A percentile compares a stretch with the other conserved stretches of the same genome.
Evolutionary conservation across 2,888 invertebrate genomes (phyloP).

Genomic region (Orthosia gothica): DNA sequence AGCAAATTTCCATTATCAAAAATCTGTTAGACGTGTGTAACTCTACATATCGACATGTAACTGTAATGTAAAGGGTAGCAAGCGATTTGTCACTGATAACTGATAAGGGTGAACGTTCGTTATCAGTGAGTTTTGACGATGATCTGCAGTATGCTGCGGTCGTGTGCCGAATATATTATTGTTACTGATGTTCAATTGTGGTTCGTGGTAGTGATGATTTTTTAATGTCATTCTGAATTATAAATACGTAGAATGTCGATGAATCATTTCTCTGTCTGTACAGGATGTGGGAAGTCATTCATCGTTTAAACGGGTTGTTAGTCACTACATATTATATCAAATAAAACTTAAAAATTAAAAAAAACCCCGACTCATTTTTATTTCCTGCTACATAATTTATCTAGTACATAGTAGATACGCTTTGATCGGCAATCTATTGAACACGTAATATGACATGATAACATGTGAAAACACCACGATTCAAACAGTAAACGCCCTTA

Average conservation of each 20-base stretch:
- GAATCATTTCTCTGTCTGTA: not conserved
- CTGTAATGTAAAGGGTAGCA: conserved; percentile 1
- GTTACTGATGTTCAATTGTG: conserved; percentile 2
- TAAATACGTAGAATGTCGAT: not conserved
- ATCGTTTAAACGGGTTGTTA: not conserved
- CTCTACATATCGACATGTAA: not conserved
- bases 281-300: not conserved
- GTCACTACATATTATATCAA: too few relatives aligned
- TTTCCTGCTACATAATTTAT: too few relatives aligned
- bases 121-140: conserved; percentile 43
- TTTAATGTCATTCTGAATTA: conserved; percentile 3
- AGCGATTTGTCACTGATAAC: conserved; percentile 51
- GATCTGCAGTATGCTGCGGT: conserved; percentile 36
- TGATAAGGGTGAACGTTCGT: conserved; percentile 39
- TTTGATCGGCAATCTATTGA: too few relatives aligned
- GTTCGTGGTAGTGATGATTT: not conserved
- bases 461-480: too few relatives aligned
- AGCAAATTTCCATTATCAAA: not conserved
- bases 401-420: too few relatives aligned
- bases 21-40: too few relatives aligned
- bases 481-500: too few relatives aligned
- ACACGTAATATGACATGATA: too few relatives aligned
- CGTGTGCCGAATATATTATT: conserved; percentile 30
- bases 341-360: too few relatives aligned
- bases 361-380: too few relatives aligned